Evolutionary conservation across 2,113 vertebrate genomes (phyloP).

Genomic region (Oxygymnocypris stewartii): DNA sequence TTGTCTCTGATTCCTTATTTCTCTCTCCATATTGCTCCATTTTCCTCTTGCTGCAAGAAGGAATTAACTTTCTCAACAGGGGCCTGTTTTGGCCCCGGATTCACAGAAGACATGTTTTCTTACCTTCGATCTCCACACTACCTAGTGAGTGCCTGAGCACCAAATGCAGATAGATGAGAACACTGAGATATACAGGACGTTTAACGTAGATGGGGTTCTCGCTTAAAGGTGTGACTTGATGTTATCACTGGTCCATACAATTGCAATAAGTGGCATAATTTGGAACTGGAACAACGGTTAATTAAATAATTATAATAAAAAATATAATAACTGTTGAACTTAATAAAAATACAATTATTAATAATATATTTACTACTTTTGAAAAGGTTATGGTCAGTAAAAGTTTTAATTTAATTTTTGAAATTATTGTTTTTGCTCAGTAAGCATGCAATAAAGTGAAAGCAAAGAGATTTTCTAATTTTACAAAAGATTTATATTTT

Average conservation of each 20-base stretch:
- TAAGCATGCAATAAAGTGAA: background rate
- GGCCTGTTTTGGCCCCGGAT: background rate
- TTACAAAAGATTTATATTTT: background rate
- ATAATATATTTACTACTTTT: background rate
- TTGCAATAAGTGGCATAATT: background rate
- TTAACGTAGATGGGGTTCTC: constrained; percentile 6
- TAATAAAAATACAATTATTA: background rate
- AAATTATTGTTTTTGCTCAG: background rate
- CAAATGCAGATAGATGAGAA: background rate
- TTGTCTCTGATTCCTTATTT: background rate
- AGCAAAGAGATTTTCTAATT: background rate
- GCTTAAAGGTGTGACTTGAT: background rate
- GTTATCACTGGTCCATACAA: background rate
- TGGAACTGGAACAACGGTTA: background rate
- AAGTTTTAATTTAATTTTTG: background rate
- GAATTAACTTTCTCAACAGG: background rate
- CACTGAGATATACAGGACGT: background rate
- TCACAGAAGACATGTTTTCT: constrained; percentile 65
- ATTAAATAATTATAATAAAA: background rate
- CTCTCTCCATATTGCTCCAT: background rate
- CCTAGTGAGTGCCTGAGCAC: constrained; percentile 63
- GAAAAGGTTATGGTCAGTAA: background rate
- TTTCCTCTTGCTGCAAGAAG: background rate
- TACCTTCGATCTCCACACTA: constrained; percentile 69
- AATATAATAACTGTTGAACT: background rate